Percentiles rank a stretch among this genome's conserved stretches.
Evolutionary conservation across 2,888 invertebrate species (phyloP).

Genomic region (Tipula confusa): DNA sequence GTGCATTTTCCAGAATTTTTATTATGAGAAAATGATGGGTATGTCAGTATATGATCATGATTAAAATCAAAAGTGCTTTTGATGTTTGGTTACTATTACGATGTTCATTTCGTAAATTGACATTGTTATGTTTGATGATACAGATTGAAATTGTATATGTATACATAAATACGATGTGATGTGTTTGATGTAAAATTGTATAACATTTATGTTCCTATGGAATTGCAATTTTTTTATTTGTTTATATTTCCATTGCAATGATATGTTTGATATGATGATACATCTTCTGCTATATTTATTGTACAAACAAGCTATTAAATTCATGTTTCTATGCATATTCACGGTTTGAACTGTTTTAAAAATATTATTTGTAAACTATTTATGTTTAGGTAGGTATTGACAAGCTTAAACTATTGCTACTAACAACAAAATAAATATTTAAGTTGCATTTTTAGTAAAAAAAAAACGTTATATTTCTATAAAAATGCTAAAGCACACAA

Average conservation of each 20-base stretch:
- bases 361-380: not conserved
- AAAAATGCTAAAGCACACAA: too few species aligned
- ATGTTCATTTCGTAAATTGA: not conserved
- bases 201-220: not conserved
- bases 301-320: not conserved
- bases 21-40: not conserved
- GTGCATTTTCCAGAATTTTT: not conserved
- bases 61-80: slow-evolving; percentile 20
- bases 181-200: not conserved
- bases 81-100: not conserved
- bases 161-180: not conserved
- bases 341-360: not conserved
- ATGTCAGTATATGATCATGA: not conserved
- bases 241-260: not conserved
- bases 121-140: not conserved
- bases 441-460: too few species aligned
- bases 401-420: not conserved
- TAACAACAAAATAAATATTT: not conserved
- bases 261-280: not conserved
- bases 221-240: not conserved
- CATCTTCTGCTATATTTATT: not conserved
- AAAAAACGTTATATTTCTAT: too few species aligned
- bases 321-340: not conserved
- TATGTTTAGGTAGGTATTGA: not conserved
- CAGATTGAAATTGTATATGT: not conserved